Evolutionary conservation across 2,113 vertebrate genomes (phyloP).

Genomic region (Saimiri boliviensis): DNA sequence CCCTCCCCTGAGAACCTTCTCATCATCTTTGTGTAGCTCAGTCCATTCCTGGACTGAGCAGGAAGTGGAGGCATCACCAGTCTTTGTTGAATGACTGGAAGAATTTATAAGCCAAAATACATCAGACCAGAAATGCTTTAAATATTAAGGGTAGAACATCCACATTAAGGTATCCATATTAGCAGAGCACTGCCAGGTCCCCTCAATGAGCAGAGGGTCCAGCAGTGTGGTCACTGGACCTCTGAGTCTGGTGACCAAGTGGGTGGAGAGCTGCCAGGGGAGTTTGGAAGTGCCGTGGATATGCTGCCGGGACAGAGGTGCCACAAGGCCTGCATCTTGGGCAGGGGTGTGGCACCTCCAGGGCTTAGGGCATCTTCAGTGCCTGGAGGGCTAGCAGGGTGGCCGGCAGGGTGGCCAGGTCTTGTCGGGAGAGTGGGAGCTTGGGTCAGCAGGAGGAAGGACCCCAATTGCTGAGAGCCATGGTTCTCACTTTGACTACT

Average conservation of each 20-base stretch:
- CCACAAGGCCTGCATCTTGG: background rate
- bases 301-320: background rate
- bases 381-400: background rate
- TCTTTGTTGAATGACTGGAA: background rate
- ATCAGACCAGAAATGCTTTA: background rate
- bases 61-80: background rate
- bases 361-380: fast-evolving
- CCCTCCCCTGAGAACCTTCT: background rate
- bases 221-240: background rate
- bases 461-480: fast-evolving
- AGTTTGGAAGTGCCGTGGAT: background rate
- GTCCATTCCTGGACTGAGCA: background rate
- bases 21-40: background rate
- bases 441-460: background rate
- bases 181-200: too few relatives aligned
- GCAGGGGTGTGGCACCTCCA: background rate
- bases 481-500: background rate
- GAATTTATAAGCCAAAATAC: background rate
- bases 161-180: background rate
- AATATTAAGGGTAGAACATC: background rate
- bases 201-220: background rate
- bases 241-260: background rate
- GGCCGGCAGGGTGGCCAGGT: background rate
- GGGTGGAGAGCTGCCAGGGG: too few relatives aligned
- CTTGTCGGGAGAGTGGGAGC: background rate